Conservation (phyloP, 2,113 vertebrate species). For the Austrofundulus limnaeus region DNA sequence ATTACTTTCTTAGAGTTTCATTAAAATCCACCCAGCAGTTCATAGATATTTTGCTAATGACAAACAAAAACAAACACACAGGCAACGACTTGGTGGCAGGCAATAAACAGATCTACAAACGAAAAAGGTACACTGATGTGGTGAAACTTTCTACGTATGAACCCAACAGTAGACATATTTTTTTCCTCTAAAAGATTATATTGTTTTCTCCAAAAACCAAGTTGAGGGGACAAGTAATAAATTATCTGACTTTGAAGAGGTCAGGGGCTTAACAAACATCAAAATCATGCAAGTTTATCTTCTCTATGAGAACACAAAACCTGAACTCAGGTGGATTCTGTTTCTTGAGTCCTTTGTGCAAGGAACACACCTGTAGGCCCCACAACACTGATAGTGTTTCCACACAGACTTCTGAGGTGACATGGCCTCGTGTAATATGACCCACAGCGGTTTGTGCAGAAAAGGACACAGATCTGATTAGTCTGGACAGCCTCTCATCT, state of each 20-base stretch:
- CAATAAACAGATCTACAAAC: no score
- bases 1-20: no score
- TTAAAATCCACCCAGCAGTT: no score
- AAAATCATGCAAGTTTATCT: slow-evolving; percentile 29
- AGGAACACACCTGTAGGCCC: slow-evolving; percentile 54
- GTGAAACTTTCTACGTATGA: no score
- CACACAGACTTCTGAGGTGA: slow-evolving; percentile 10
- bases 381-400: slow-evolving; percentile 46
- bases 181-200: no score
- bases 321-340: slow-evolving; percentile 24
- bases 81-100: no score
- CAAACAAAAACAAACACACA: no score
- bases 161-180: no score
- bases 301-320: slow-evolving; percentile 30
- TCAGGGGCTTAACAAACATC: not conserved
- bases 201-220: no score
- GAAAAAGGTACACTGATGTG: no score
- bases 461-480: slow-evolving; percentile 34
- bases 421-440: slow-evolving; percentile 57
- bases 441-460: slow-evolving; percentile 21
- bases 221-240: not conserved
- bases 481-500: slow-evolving; percentile 34
- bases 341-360: slow-evolving; percentile 45
- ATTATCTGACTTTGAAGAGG: slow-evolving; percentile 5
- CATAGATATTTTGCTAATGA: no score